Evolutionary conservation across 2,888 invertebrate species (phyloP).

Genomic region (Torymus tubicola): DNA sequence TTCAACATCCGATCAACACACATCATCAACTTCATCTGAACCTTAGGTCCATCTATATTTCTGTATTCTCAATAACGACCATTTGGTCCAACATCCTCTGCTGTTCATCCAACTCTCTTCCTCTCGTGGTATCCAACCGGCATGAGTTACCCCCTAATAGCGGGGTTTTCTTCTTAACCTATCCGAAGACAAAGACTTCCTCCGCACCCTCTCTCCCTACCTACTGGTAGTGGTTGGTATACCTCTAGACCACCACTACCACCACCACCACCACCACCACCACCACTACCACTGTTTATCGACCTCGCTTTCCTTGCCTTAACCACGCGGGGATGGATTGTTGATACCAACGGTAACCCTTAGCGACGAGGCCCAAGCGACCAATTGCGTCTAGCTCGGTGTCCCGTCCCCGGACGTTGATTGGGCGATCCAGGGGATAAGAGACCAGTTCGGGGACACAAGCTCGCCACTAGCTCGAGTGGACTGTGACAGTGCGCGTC

Average conservation of each 20-base stretch:
- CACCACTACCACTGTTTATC: conserved; percentile 33
- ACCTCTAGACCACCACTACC: neutral
- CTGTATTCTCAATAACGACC: no score
- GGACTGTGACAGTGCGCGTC: conserved; percentile 67
- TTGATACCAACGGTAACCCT: conserved; percentile 75
- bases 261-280: neutral
- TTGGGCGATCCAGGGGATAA: conserved; percentile 74
- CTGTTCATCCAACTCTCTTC: no score
- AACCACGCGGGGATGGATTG: conserved; percentile 59
- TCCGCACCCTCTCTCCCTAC: neutral
- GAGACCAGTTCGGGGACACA: conserved; percentile 73
- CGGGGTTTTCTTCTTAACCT: conserved; percentile 7
- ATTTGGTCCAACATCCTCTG: no score
- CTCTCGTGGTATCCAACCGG: no score
- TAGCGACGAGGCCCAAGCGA: conserved; percentile 69
- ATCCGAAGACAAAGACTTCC: neutral
- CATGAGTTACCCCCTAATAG: no score
- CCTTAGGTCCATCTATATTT: no score
- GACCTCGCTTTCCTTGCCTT: conserved; percentile 24
- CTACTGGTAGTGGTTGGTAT: neutral
- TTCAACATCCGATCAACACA: no score
- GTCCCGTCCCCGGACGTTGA: conserved; percentile 70
- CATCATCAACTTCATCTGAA: no score
- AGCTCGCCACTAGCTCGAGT: conserved; percentile 68
- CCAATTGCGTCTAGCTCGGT: conserved; percentile 66